phyloP scores from a whole-genome alignment of 2,113 vertebrate species.

The Neogobius melanostomus region DNA sequence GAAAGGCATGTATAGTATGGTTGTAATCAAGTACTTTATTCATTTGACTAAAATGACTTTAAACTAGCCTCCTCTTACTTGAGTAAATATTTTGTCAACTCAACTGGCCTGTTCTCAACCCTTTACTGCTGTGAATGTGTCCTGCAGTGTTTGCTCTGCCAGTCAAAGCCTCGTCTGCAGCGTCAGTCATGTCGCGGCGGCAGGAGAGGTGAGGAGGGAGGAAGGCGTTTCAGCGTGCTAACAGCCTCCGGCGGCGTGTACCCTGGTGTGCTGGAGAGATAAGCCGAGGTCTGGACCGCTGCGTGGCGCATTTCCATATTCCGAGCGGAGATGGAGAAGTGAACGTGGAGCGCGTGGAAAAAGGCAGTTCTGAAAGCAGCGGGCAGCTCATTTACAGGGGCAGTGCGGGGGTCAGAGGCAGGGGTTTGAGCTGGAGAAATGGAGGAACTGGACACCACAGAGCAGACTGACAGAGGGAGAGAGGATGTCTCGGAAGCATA shows the following conservation, averaged over 20 bases:
- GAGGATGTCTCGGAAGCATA: background rate
- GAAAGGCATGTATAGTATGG: too few relatives aligned
- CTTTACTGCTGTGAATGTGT: slow-evolving; percentile 26
- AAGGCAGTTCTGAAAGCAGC: slow-evolving; percentile 2
- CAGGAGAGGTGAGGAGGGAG: slow-evolving; percentile 23
- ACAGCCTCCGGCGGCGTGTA: slow-evolving; percentile 54
- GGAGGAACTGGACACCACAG: background rate
- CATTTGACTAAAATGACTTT: too few relatives aligned
- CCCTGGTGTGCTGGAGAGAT: slow-evolving; percentile 51
- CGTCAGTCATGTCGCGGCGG: slow-evolving; percentile 47
- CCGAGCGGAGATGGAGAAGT: slow-evolving; percentile 16
- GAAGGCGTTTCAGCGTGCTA: slow-evolving; percentile 54
- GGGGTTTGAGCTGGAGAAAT: background rate
- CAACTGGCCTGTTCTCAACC: background rate
- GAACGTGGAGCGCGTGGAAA: slow-evolving; percentile 20
- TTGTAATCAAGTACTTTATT: too few relatives aligned
- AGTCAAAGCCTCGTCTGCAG: slow-evolving; percentile 52
- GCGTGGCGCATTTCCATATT: slow-evolving; percentile 46
- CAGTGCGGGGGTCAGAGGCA: slow-evolving; percentile 6
- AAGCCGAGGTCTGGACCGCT: slow-evolving; percentile 55
- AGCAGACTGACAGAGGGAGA: background rate
- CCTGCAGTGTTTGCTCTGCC: slow-evolving; percentile 65
- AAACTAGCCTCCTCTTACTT: too few relatives aligned
- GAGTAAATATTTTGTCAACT: background rate
- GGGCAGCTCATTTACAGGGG: slow-evolving; percentile 6